Conservation (phyloP, 1,140 invertebrate genomes). For the Bicyclus anynana region DNA sequence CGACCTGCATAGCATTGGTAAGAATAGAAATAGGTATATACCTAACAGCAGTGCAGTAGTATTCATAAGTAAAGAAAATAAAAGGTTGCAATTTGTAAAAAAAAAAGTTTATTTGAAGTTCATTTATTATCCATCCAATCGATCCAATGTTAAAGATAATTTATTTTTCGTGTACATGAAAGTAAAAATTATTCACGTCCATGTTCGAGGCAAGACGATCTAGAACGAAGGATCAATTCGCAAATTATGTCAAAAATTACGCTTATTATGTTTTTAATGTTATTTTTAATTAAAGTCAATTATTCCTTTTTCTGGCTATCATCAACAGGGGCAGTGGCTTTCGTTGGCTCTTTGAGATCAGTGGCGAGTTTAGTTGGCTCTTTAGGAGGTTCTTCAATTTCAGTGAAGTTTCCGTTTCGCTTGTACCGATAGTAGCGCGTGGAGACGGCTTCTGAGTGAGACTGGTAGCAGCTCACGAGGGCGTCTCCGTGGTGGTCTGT, state of each 20-base stretch:
- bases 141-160: conserved; percentile 29
- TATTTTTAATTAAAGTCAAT: background rate
- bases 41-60: too few relatives aligned
- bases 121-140: conserved; percentile 16
- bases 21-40: too few relatives aligned
- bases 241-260: background rate
- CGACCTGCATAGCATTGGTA: too few relatives aligned
- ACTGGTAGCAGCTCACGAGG: conserved; percentile 63
- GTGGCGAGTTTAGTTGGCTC: too few relatives aligned
- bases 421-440: conserved; percentile 63
- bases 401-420: conserved; percentile 56
- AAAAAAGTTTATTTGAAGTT: too few relatives aligned
- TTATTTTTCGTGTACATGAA: background rate
- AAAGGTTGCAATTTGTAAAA: conserved; percentile 7
- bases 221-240: conserved; percentile 28
- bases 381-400: conserved; percentile 18
- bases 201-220: background rate
- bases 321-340: conserved; percentile 11
- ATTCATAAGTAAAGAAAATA: too few relatives aligned
- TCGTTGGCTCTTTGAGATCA: conserved; percentile 11
- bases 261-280: background rate
- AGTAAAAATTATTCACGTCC: too few relatives aligned
- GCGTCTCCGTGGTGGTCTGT: conserved; percentile 62
- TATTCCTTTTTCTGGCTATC: conserved; percentile 30
- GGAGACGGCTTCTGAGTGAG: conserved; percentile 54